Conservation (phyloP, 2,888 invertebrate species). For the Halictus ligatus region DNA sequence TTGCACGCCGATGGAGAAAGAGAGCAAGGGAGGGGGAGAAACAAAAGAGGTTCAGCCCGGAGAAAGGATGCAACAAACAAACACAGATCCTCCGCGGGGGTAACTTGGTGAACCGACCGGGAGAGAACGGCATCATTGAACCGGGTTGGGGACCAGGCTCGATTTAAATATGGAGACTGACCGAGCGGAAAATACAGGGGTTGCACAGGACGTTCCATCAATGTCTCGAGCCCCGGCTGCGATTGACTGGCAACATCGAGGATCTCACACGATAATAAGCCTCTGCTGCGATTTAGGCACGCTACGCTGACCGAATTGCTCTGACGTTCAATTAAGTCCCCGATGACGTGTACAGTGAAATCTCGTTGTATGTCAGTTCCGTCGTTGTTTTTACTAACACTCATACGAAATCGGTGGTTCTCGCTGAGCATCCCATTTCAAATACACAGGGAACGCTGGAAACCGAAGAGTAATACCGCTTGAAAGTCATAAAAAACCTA, state of each 20-base stretch:
- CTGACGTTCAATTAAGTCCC: neutral
- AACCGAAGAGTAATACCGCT: too few species aligned
- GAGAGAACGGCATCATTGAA: constrained; percentile 30
- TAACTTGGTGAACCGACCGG: constrained; percentile 15
- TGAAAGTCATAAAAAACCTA: too few species aligned
- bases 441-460: too few species aligned
- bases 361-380: too few species aligned
- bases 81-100: neutral
- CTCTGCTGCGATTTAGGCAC: constrained; percentile 22
- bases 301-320: constrained; percentile 19
- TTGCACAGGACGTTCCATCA: constrained; percentile 61
- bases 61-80: constrained; percentile 32
- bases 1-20: neutral
- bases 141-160: constrained; percentile 32
- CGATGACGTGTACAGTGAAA: too few species aligned
- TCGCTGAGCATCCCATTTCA: too few species aligned
- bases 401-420: too few species aligned
- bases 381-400: too few species aligned
- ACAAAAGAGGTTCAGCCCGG: neutral
- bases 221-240: constrained; percentile 52
- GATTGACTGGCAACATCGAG: constrained; percentile 60
- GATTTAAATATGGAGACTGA: constrained; percentile 60
- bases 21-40: neutral
- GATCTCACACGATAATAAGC: constrained; percentile 47
- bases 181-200: constrained; percentile 74